Conservation (phyloP, 2,113 vertebrate genomes). For the Columba livia region DNA sequence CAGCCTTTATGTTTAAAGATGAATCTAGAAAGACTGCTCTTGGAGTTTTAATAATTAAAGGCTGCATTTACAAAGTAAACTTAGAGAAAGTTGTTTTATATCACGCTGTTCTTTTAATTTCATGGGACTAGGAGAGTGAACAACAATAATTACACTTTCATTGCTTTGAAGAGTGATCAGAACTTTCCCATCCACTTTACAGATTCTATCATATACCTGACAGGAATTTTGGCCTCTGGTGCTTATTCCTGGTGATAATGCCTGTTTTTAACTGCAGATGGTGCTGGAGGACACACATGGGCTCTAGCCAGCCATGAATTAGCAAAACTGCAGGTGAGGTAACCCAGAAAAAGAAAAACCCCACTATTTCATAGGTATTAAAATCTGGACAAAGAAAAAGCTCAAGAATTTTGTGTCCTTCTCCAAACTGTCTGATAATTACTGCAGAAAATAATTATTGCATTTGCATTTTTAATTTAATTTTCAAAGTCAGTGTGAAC, state of each 20-base stretch:
- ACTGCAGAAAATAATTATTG: not conserved
- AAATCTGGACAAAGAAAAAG: not conserved
- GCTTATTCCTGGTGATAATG: not conserved
- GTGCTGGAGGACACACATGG: not conserved
- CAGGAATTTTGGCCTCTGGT: not conserved
- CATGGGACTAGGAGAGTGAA: not conserved
- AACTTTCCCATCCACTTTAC: not conserved
- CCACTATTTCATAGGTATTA: not conserved
- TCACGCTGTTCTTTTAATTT: not conserved
- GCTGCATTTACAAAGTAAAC: not conserved
- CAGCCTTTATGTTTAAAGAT: not conserved
- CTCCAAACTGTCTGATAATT: not conserved
- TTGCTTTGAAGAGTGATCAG: not conserved
- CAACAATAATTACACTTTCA: not conserved
- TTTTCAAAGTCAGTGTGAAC: not conserved
- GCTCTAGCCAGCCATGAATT: not conserved
- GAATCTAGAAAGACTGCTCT: not conserved
- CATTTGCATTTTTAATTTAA: not conserved
- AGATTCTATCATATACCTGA: not conserved
- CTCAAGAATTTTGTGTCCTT: not conserved
- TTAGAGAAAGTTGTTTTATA: not conserved
- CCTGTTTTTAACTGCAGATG: slow-evolving; percentile 14
- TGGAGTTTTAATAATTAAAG: slow-evolving; percentile 35
- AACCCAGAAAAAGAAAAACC: not conserved
- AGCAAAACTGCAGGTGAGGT: not conserved